Base-by-base conservation (phyloP, 2,888 invertebrate species). In the Megaustenia siamemsis region DNA sequence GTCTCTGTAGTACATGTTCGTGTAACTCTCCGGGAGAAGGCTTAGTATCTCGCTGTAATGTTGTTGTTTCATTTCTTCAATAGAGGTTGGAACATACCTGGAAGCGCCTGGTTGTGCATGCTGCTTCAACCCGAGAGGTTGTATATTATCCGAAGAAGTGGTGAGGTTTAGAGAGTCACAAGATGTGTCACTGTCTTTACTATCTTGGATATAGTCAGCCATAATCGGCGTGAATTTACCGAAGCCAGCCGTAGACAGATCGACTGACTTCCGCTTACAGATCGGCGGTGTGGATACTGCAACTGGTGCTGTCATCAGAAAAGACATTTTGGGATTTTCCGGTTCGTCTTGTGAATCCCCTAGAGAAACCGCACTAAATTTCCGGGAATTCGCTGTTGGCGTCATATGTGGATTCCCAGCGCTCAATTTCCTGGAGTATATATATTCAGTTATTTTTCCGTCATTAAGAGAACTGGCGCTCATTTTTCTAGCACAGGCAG, bases 141-240 rank as follows among this genome's bases (percentile, higher is more conserved):
- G 84, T 1, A 45, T 24, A 8, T 71, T 56, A 24, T 84, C 84
- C 2, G 84, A 79, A 49, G 84, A 49, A 28, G 79, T 71, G 10
- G 45, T 56, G 2, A 84, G 56, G 32, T 79, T 78, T 8, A 84
- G 38, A 1, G 84, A 84, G 32, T 85, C 85, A 2, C 76, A 49
- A 0, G 85, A 85, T 0, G 85, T 75, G 24, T 85, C 85, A 8
- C 71, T 68, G 43, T 85, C 85, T 76, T 85, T 81, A 35, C 68
- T 75, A 10, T 45, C 63, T 24, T 80, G 45, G 8, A 81, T 76
- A 56, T 85, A 85, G 60, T 85, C 81, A 8, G 85, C 80, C 85
- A 85, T 85, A 4, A 85, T 85, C 0, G 80, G 81, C 1, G 76
- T 68, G 68, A 85, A 85, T 28, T 60, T 81, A 2, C 85, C 85